Conservation (phyloP, 2,113 vertebrate species). For the Tetrax tetrax region DNA sequence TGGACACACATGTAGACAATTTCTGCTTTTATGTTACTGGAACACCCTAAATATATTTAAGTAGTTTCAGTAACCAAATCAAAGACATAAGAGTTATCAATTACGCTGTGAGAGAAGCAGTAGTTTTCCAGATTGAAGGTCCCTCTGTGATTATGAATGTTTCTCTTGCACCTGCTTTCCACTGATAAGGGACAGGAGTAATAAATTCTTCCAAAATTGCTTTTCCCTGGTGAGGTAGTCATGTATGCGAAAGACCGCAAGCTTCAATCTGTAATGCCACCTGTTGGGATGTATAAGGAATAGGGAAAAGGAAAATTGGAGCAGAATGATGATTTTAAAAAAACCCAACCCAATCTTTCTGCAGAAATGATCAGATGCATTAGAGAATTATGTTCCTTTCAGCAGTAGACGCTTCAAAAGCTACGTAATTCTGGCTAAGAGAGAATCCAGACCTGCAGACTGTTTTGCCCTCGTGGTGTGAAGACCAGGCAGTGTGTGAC, state of each 20-base stretch:
- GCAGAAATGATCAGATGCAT: not conserved
- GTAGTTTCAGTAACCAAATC: not conserved
- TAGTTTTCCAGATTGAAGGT: not conserved
- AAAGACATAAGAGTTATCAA: not conserved
- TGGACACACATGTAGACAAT: fast-evolving
- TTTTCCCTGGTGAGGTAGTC: not conserved
- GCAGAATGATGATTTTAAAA: not conserved
- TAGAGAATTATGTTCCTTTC: not conserved
- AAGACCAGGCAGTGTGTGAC: too few relatives aligned
- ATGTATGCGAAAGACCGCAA: not conserved
- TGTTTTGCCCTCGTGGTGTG: not conserved
- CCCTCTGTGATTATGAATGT: not conserved
- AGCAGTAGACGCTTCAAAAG: not conserved
- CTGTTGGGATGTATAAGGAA: not conserved
- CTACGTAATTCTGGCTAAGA: not conserved
- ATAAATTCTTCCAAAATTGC: slow-evolving; percentile 8
- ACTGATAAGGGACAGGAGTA: not conserved
- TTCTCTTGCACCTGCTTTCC: not conserved
- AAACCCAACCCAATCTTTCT: not conserved
- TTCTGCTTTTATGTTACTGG: not conserved
- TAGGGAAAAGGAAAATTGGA: not conserved
- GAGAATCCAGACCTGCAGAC: not conserved
- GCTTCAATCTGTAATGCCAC: not conserved
- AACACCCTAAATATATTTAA: not conserved
- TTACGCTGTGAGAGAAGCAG: not conserved